Evolutionary conservation across 2,113 vertebrate genomes (phyloP), one percentile per base, ranked within the genome.

Genomic region (Clarias gariepinus): DNA sequence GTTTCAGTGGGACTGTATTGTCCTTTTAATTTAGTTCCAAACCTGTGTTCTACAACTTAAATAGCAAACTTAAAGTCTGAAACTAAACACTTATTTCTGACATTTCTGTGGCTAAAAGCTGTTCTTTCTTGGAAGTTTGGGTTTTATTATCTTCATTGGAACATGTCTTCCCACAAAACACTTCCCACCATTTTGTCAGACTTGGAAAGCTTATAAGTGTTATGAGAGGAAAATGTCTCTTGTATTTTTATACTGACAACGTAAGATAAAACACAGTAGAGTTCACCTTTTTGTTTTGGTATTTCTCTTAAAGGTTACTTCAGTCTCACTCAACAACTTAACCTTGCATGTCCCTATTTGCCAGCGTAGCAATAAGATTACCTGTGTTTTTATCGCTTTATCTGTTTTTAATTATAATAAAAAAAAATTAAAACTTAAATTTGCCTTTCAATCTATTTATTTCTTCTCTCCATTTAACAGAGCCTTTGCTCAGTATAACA

Each of bases 401-500:
- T 36, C 13, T 36, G 3, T 16, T 68, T 71, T 81, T 47, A 61
- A 25, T 36, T 74, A n/a, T 19, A 58, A n/a, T n/a, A 4, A 25
- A 64, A 64, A n/a, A n/a, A n/a, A n/a, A n/a, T 69, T 82, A 4
- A 23, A 81, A 81, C n/a, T 12, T 57, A 21, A 36, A 61, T 71
- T 25, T 52, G 61, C 0, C 9, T 28, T 85, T 76, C 36, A 81
- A 47, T 30, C 52, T 19, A 52, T 41, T 57, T 86, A 78, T 61
- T 36, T 41, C 36, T 86, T 90, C 18, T 58, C 81, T 86, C 85
- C 86, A 89, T 88, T 60, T 84, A 73, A 87, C 91, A 99, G 98
- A 93, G 98, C 97, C 11, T 99, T 99, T 95, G 97, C 97, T 89
- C 97, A 98, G 90, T 99, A 98, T 91, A 98, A 99, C 93, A 99